A percentile compares a stretch with the other conserved stretches of the same genome.
phyloP scores from a whole-genome alignment of 2,797 vertebrate genomes.

The Rhinatrema bivittatum region DNA sequence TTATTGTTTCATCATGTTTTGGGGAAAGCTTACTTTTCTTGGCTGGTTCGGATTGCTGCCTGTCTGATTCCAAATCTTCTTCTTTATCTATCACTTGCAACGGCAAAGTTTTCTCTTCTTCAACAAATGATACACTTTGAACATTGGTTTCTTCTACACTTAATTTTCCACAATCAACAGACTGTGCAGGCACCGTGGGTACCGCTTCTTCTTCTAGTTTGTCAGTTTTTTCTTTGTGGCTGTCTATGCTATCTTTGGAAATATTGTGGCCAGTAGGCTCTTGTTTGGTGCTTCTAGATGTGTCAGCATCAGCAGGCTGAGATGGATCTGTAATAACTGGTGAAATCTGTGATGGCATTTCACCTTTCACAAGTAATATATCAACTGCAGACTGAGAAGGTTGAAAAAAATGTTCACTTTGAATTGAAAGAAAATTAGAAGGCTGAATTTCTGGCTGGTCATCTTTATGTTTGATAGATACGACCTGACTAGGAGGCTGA shows the following conservation, averaged over 20 bases:
- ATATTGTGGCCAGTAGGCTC: constrained; percentile 23
- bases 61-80: constrained; percentile 16
- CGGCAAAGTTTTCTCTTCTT: constrained; percentile 36
- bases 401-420: constrained; percentile 34
- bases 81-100: constrained; percentile 44
- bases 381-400: constrained; percentile 21
- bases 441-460: constrained; percentile 35
- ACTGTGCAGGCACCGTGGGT: constrained; percentile 9
- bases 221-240: constrained; percentile 19
- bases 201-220: constrained; percentile 15
- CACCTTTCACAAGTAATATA: constrained; percentile 33
- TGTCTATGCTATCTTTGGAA: constrained; percentile 45
- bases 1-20: constrained; percentile 33
- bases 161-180: constrained; percentile 22
- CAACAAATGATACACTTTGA: constrained; percentile 20
- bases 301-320: constrained; percentile 27
- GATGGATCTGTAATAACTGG: constrained; percentile 23
- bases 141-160: constrained; percentile 11
- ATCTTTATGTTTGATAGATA: constrained; percentile 35
- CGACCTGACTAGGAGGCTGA: constrained; percentile 29
- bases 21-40: constrained; percentile 27
- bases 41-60: constrained; percentile 17
- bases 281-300: constrained; percentile 4
- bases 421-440: constrained; percentile 35
- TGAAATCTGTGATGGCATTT: constrained; percentile 23